These are phyloP conservation scores for Aporophyla nigra DNA, from an alignment of 2,888 invertebrate species.

Conservation along the genomic window DNA sequence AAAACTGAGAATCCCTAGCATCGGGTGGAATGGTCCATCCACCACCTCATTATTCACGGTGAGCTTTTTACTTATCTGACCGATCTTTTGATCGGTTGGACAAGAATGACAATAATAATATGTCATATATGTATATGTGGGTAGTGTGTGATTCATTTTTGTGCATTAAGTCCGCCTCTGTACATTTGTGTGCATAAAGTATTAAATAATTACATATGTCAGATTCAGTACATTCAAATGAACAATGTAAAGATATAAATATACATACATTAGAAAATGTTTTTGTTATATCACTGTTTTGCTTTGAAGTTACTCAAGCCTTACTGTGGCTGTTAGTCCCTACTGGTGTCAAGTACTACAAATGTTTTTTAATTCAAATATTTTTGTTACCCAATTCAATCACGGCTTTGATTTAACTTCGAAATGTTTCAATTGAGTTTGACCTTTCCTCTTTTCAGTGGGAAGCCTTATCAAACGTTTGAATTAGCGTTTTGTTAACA, in stretches of 20 bases:
- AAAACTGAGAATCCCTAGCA: background rate
- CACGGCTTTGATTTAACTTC: constrained; percentile 37
- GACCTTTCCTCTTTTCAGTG: constrained; percentile 23
- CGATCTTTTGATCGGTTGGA: no score
- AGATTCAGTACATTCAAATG: background rate
- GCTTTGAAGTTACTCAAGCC: background rate
- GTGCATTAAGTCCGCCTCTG: no score
- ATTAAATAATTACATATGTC: no score
- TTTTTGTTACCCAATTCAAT: constrained; percentile 24
- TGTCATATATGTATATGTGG: background rate
- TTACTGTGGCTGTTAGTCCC: background rate
- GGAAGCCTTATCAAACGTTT: constrained; percentile 25
- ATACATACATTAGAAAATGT: no score
- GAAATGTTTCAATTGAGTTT: constrained; percentile 35
- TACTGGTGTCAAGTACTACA: background rate
- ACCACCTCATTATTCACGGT: background rate
- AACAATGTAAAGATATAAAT: no score
- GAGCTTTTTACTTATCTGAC: background rate
- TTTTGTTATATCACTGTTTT: background rate
- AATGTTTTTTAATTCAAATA: constrained; percentile 25
- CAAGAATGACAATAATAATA: background rate
- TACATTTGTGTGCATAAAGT: no score
- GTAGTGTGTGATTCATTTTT: no score
- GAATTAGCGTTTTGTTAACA: constrained; percentile 33
- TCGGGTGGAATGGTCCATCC: background rate